Percentiles rank a stretch among this genome's conserved stretches.
Evolutionary conservation across 1,140 invertebrate species (phyloP).

Genomic region (Papilio polytes): DNA sequence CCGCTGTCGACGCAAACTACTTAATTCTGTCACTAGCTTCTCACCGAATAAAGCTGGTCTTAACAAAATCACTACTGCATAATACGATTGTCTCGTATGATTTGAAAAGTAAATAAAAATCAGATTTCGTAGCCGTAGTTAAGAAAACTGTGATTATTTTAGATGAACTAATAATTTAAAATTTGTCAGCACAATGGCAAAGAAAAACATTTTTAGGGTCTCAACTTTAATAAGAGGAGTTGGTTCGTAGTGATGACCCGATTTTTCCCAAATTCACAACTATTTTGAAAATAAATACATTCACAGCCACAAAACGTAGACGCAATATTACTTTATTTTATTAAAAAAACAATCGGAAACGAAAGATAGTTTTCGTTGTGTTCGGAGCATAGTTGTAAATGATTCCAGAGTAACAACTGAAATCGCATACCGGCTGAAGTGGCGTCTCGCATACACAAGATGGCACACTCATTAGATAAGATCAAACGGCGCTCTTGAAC

Average conservation of each 20-base stretch:
- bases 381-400: background rate
- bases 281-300: too few species aligned
- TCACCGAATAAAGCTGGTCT: slow-evolving; percentile 28
- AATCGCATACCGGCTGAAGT: slow-evolving; percentile 43
- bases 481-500: slow-evolving; percentile 56
- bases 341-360: background rate
- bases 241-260: too few species aligned
- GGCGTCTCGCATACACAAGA: slow-evolving; percentile 46
- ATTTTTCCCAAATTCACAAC: too few species aligned
- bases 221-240: too few species aligned
- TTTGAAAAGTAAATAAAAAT: background rate
- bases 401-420: background rate
- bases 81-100: background rate
- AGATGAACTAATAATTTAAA: background rate
- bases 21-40: slow-evolving; percentile 53
- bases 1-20: slow-evolving; percentile 51
- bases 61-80: slow-evolving; percentile 1
- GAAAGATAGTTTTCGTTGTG: background rate
- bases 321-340: background rate
- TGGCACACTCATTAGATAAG: slow-evolving; percentile 58
- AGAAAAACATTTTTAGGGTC: too few species aligned
- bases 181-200: too few species aligned
- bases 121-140: background rate
- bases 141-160: background rate
- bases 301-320: too few species aligned